A percentile compares a stretch with the other conserved stretches of the same genome.
These are phyloP conservation scores for Urocolius indicus DNA, from an alignment of 2,113 vertebrate genomes.

Conservation along the genomic window DNA sequence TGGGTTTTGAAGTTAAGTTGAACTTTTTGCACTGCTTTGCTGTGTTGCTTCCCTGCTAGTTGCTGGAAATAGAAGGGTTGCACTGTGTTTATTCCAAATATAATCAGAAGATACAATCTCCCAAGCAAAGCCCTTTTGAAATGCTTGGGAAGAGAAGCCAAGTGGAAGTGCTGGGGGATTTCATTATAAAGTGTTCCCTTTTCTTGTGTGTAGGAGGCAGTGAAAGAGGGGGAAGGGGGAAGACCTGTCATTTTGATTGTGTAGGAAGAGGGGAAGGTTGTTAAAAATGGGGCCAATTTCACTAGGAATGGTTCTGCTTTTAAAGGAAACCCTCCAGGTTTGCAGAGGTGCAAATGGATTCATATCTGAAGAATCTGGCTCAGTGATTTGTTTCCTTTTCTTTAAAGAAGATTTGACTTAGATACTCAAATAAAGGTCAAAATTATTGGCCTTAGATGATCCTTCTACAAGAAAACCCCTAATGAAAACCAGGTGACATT, in stretches of 20 bases:
- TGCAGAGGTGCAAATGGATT: neutral
- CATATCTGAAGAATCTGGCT: neutral
- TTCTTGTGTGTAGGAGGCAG: neutral
- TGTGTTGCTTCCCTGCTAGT: neutral
- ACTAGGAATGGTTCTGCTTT: neutral
- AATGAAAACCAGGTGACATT: neutral
- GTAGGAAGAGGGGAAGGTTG: neutral
- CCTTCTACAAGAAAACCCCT: neutral
- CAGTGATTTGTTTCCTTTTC: neutral
- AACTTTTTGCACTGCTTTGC: neutral
- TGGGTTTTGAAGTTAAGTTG: neutral
- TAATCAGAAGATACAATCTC: neutral
- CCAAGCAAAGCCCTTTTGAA: neutral
- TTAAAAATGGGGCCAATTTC: neutral
- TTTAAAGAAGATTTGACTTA: neutral
- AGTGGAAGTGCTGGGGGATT: slow-evolving; percentile 16
- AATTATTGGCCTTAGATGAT: neutral
- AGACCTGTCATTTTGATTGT: neutral
- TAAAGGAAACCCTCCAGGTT: neutral
- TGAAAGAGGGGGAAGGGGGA: neutral
- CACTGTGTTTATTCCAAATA: neutral
- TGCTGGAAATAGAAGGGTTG: neutral
- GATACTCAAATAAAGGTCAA: neutral
- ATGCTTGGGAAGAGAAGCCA: neutral
- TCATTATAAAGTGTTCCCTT: neutral